Evolutionary conservation across 2,888 invertebrate species (phyloP).

Genomic region (Sussaba pulchella): DNA sequence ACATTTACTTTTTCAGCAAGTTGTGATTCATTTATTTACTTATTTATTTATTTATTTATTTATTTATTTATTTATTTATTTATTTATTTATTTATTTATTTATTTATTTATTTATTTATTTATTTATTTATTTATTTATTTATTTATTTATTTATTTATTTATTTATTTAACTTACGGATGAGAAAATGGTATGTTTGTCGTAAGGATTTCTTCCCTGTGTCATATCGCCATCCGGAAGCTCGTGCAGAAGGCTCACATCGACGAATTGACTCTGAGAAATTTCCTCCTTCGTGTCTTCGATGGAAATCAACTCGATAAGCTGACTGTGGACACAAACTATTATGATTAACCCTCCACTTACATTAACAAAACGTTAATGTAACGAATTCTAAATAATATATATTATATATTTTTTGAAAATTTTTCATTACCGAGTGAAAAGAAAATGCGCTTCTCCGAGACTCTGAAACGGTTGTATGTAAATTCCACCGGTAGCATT

Average conservation of each 20-base stretch:
- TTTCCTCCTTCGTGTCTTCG: conserved; percentile 66
- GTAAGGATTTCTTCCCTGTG: conserved; percentile 78
- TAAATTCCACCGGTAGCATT: conserved; percentile 83
- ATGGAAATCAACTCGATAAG: conserved; percentile 75
- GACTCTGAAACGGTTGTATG: conserved; percentile 84
- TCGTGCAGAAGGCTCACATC: conserved; percentile 76
- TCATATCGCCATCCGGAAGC: conserved; percentile 79
- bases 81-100: too few species aligned
- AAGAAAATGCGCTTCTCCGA: conserved; percentile 83
- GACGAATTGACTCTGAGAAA: conserved; percentile 69
- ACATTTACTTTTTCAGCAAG: too few species aligned
- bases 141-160: too few species aligned
- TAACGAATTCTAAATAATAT: conserved; percentile 1
- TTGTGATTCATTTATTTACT: too few species aligned
- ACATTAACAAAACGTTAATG: too few species aligned
- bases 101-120: too few species aligned
- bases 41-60: too few species aligned
- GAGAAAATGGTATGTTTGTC: conserved; percentile 76
- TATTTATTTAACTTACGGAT: conserved; percentile 74
- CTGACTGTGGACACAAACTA: conserved; percentile 72
- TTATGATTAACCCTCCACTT: too few species aligned
- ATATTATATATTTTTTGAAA: too few species aligned
- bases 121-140: too few species aligned
- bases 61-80: too few species aligned
- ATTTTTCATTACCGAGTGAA: conserved; percentile 75